Base-by-base conservation (phyloP, 2,888 invertebrate genomes). In the Athrips mouffetella region DNA sequence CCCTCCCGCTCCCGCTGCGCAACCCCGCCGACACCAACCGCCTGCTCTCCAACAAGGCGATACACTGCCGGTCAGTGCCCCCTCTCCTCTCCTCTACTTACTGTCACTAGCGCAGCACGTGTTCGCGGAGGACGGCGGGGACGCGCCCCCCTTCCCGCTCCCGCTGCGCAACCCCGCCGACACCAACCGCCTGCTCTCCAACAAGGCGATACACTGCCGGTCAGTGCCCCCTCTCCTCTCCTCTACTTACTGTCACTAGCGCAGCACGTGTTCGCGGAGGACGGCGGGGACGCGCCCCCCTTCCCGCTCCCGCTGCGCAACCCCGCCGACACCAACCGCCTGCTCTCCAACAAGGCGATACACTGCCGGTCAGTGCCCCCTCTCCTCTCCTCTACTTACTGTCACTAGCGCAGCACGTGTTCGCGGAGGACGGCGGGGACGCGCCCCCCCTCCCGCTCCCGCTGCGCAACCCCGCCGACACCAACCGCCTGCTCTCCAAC, bases 1-100 rank as follows among this genome's bases (percentile, higher is more conserved):
- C 95, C 63, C 92, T 92, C 47, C 93, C 94, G 80, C 92, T 94
- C 73, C 91, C 93, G 52, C 90, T 97, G 55, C 91, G 92, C 42
- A 95, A 96, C 78, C 92, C 93, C 55, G 91, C 91, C 52, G 97
- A 97, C 85, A 95, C 96, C 87, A 97, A 98, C 90, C 92, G 96
- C 61, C 91, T 98, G 73, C 90, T 98, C 62, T 93, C 97, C 64
- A 94, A 94, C 61, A 96, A 96, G 89, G 94, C 94, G 51, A 80
- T n/a, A n/a, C n/a, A n/a, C n/a, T n/a, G n/a, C n/a, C n/a, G n/a
- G n/a, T n/a, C n/a, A n/a, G n/a, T n/a, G n/a, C n/a, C n/a, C n/a
- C n/a, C n/a, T n/a, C n/a, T n/a, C n/a, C n/a, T n/a, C n/a, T n/a
- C n/a, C n/a, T n/a, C n/a, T n/a, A n/a, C n/a, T n/a, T n/a, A n/a